Evolutionary conservation across 2,797 vertebrate species (phyloP).

Genomic region (Phataginus tricuspis): DNA sequence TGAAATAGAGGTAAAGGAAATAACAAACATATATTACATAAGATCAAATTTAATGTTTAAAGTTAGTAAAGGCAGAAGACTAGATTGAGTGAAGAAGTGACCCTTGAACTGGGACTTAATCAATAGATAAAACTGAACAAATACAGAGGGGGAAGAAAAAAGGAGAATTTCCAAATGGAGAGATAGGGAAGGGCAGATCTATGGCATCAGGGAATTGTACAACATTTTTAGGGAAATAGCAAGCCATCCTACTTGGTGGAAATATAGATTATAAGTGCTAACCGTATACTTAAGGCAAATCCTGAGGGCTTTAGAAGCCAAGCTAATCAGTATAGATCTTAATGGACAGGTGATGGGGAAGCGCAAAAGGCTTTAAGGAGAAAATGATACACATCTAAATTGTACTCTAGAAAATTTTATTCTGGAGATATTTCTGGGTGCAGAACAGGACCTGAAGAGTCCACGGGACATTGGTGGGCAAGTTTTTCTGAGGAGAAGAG

Average conservation of each 20-base stretch:
- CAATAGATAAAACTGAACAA: not conserved
- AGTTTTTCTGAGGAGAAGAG: not conserved
- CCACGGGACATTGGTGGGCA: not conserved
- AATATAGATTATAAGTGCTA: not conserved
- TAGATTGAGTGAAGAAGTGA: not conserved
- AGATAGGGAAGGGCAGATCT: not conserved
- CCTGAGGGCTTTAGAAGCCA: not conserved
- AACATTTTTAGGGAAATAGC: constrained; percentile 18
- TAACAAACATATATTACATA: not conserved
- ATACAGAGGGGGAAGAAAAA: not conserved
- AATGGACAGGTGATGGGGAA: not conserved
- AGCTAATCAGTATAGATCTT: not conserved
- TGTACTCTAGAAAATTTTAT: not conserved
- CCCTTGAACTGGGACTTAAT: not conserved
- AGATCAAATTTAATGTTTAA: not conserved
- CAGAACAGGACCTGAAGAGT: not conserved
- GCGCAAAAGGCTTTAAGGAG: not conserved
- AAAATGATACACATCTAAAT: not conserved
- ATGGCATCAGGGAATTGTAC: not conserved
- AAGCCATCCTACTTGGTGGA: not conserved
- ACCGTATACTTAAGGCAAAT: not conserved
- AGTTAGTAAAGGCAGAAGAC: not conserved
- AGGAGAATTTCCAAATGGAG: not conserved
- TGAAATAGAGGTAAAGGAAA: constrained; percentile 19
- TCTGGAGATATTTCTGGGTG: not conserved